Evolutionary conservation across 2,797 vertebrate genomes (phyloP).

Genomic region (Paratrypauchen microcephalus): DNA sequence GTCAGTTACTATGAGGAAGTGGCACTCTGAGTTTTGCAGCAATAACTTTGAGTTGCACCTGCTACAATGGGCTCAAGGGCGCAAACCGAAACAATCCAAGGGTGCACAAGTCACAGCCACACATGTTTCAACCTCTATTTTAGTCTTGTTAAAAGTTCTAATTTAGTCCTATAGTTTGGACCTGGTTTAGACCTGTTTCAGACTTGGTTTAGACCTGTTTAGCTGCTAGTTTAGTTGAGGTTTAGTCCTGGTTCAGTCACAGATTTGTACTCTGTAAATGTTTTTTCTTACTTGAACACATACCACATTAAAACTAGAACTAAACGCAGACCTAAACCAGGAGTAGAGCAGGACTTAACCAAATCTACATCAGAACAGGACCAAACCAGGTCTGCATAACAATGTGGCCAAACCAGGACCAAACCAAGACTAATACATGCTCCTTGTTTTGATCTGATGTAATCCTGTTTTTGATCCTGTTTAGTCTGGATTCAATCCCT

Average conservation of each 20-base stretch:
- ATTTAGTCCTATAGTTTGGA: background rate
- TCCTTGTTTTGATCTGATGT: background rate
- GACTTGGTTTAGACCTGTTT: background rate
- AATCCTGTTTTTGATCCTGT: background rate
- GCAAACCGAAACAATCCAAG: background rate
- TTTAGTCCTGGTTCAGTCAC: no score
- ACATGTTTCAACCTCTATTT: background rate
- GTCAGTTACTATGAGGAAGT: slow-evolving; percentile 10
- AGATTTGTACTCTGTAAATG: no score
- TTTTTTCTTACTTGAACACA: no score
- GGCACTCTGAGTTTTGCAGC: background rate
- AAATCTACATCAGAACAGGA: background rate
- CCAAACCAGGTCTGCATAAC: background rate
- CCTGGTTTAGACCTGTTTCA: background rate
- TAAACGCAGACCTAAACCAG: no score
- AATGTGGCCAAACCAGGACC: no score
- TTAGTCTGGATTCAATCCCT: background rate
- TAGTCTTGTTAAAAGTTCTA: background rate
- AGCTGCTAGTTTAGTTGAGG: background rate
- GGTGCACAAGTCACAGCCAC: background rate
- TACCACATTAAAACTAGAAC: no score
- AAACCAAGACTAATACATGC: background rate
- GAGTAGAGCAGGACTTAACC: background rate
- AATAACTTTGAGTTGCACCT: background rate
- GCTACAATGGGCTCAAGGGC: background rate